These are phyloP conservation scores for Drosophila sp. DNA, from an alignment of 1,140 invertebrate species.

Conservation along the genomic window DNA sequence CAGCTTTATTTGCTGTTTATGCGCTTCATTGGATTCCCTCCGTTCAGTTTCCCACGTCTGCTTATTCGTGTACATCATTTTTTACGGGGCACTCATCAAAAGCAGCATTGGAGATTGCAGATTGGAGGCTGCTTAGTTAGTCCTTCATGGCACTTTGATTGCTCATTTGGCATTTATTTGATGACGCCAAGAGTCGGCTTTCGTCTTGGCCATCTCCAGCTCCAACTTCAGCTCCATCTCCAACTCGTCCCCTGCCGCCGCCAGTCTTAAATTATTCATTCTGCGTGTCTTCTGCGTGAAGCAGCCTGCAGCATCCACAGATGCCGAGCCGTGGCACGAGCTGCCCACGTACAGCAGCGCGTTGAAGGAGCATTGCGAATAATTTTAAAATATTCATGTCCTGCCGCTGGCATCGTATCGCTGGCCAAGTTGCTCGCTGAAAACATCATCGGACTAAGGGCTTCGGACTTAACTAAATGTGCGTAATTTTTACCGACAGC, in stretches of 20 bases:
- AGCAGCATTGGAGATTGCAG: slow-evolving; percentile 6
- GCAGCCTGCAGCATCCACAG: slow-evolving; percentile 4
- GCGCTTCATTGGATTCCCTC: slow-evolving; percentile 63
- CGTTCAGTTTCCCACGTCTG: slow-evolving; percentile 3
- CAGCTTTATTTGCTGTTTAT: slow-evolving; percentile 75
- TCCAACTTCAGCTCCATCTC: neutral
- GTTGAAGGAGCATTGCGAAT: slow-evolving; percentile 60
- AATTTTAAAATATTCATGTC: slow-evolving; percentile 79
- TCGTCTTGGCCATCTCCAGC: slow-evolving; percentile 18
- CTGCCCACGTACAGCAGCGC: slow-evolving; percentile 44
- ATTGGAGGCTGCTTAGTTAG: slow-evolving; percentile 66
- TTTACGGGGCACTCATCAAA: slow-evolving; percentile 75
- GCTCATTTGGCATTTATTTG: slow-evolving; percentile 83
- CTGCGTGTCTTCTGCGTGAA: slow-evolving; percentile 38
- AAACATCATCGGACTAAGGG: slow-evolving; percentile 52
- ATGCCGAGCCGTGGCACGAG: neutral
- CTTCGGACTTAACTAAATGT: slow-evolving; percentile 71
- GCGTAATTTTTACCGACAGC: slow-evolving; percentile 80
- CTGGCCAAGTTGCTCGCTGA: slow-evolving; percentile 62
- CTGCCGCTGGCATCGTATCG: slow-evolving; percentile 65
- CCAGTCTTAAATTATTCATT: slow-evolving; percentile 72
- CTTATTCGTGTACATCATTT: slow-evolving; percentile 78
- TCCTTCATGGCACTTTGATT: slow-evolving; percentile 78
- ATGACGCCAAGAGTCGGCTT: slow-evolving; percentile 57
- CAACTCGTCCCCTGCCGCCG: slow-evolving; percentile 19